These are phyloP conservation scores for Protonibea diacanthus DNA, from an alignment of 2,797 vertebrate genomes.

Conservation along the genomic window DNA sequence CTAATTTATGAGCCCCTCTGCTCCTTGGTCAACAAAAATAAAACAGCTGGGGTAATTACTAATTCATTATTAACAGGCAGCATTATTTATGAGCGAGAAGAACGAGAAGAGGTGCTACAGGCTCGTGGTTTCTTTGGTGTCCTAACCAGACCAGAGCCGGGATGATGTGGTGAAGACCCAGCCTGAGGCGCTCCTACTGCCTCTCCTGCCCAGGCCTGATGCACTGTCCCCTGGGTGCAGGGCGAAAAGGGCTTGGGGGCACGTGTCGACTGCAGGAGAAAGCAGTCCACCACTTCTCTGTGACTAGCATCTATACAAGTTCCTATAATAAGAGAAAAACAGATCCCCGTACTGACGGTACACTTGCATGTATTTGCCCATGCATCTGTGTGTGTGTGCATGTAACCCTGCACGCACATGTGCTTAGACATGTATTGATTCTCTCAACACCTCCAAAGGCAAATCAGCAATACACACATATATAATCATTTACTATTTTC, in stretches of 20 bases:
- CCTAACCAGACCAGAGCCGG: conserved; percentile 75
- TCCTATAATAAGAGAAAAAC: conserved; percentile 62
- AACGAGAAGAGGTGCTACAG: conserved; percentile 75
- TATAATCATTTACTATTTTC: conserved; percentile 38
- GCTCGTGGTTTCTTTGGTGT: conserved; percentile 78
- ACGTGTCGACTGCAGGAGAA: conserved; percentile 58
- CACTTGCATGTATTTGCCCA: conserved; percentile 35
- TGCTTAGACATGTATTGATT: conserved; percentile 69
- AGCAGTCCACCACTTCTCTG: conserved; percentile 60
- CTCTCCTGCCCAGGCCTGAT: conserved; percentile 71
- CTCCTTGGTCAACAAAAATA: conserved; percentile 85
- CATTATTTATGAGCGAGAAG: conserved; percentile 86
- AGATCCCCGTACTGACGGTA: conserved; percentile 16
- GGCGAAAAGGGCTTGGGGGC: conserved; percentile 60
- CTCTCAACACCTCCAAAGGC: conserved; percentile 65
- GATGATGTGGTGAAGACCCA: conserved; percentile 81
- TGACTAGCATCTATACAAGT: conserved; percentile 65
- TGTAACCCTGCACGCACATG: conserved; percentile 30
- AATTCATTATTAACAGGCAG: conserved; percentile 87
- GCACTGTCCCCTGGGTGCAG: conserved; percentile 78
- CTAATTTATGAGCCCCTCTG: conserved; percentile 79
- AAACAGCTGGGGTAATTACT: conserved; percentile 84
- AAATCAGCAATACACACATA: conserved; percentile 50
- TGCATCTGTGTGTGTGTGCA: neutral
- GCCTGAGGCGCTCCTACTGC: conserved; percentile 83